Conservation (phyloP, 2,888 invertebrate genomes). For the Lasioglossum marginatum region DNA sequence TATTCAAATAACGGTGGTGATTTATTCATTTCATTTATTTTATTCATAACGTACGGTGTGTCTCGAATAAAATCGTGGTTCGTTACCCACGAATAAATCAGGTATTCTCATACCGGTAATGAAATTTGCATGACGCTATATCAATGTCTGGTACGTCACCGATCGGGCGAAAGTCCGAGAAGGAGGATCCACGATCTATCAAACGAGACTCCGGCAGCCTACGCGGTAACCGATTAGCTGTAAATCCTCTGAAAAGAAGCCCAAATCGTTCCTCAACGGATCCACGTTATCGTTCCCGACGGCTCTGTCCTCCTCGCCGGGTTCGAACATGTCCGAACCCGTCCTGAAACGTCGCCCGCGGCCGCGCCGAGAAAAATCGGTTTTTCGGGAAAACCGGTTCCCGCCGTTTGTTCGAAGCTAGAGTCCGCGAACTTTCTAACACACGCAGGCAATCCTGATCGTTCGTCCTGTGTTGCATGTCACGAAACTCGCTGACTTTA, state of each 20-base stretch:
- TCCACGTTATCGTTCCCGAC: background rate
- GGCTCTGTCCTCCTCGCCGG: background rate
- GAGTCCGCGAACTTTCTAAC: conserved; percentile 38
- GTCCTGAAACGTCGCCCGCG: background rate
- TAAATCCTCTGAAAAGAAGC: conserved; percentile 56
- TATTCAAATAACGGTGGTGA: background rate
- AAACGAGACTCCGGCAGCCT: conserved; percentile 45
- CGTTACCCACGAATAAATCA: background rate
- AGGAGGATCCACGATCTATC: conserved; percentile 59
- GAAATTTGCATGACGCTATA: conserved; percentile 16
- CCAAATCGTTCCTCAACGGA: conserved; percentile 55
- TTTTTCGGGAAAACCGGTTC: conserved; percentile 62
- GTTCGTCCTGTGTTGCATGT: background rate
- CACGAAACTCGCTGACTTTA: background rate
- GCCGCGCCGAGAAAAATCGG: conserved; percentile 28
- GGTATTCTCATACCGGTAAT: background rate
- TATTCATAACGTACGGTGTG: background rate
- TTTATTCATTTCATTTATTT: background rate
- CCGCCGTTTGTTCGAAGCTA: conserved; percentile 33
- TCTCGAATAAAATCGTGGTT: background rate
- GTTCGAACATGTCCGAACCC: background rate
- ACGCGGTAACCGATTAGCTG: conserved; percentile 65
- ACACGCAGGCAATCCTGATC: background rate
- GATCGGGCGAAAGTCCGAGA: conserved; percentile 61
- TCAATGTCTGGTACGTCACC: conserved; percentile 49